These are phyloP conservation scores for Melieria picta DNA, from an alignment of 2,888 invertebrate genomes.

Conservation along the genomic window DNA sequence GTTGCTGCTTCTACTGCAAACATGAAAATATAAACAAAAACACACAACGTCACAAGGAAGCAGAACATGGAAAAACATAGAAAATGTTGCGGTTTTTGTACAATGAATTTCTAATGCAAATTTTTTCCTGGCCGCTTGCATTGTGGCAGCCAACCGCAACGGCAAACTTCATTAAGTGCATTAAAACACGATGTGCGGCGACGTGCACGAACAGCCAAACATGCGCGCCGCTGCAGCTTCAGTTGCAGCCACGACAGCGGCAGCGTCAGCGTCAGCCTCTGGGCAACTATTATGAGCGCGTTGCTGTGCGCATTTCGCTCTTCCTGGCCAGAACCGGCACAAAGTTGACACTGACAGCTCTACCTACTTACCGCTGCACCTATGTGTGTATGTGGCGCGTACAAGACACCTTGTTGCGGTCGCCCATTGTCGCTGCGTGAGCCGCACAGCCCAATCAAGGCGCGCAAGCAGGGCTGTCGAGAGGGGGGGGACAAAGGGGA, in stretches of 20 bases:
- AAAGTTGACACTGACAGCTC: neutral
- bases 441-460: too few species aligned
- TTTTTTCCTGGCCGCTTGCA: slow-evolving; percentile 47
- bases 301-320: neutral
- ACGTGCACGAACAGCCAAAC: too few species aligned
- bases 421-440: too few species aligned
- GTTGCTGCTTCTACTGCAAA: too few species aligned
- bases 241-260: too few species aligned
- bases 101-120: slow-evolving; percentile 59
- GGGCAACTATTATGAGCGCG: slow-evolving; percentile 22
- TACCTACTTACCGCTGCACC: neutral
- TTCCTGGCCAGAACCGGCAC: slow-evolving; percentile 10
- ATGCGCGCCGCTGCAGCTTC: too few species aligned
- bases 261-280: neutral
- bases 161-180: slow-evolving; percentile 39
- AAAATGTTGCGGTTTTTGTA: slow-evolving; percentile 34
- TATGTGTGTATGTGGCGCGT: neutral
- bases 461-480: too few species aligned
- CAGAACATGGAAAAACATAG: neutral
- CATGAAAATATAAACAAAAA: too few species aligned
- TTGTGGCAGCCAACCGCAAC: slow-evolving; percentile 15
- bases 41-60: too few species aligned
- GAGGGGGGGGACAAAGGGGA: too few species aligned
- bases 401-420: neutral
- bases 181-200: slow-evolving; percentile 21